A percentile compares a stretch with the other conserved stretches of the same genome.
Conservation (phyloP, 2,888 invertebrate species). For the Lamellibrachia columna region DNA sequence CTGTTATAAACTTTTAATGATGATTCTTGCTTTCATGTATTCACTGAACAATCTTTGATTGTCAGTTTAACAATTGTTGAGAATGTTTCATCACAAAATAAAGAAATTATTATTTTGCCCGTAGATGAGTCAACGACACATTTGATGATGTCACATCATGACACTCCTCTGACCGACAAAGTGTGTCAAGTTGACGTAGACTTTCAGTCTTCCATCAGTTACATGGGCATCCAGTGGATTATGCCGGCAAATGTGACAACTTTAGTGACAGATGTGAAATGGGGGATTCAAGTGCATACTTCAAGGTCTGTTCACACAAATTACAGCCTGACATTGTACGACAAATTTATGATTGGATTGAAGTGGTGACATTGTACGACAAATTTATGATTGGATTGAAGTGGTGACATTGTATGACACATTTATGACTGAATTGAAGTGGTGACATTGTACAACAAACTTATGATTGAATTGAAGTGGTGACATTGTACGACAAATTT, state of each 20-base stretch:
- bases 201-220: conserved; percentile 1
- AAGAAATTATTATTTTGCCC: not conserved
- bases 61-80: not conserved
- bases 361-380: too few relatives aligned
- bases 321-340: not conserved
- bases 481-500: too few relatives aligned
- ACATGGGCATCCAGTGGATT: not conserved
- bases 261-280: not conserved
- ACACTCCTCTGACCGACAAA: conserved; percentile 3
- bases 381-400: too few relatives aligned
- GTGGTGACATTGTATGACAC: too few relatives aligned
- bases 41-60: too few relatives aligned
- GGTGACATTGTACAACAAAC: too few relatives aligned
- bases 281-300: not conserved
- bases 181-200: not conserved
- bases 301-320: not conserved
- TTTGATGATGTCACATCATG: not conserved
- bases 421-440: too few relatives aligned
- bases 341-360: too few relatives aligned
- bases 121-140: not conserved
- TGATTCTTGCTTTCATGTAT: too few relatives aligned
- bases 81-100: not conserved
- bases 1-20: too few relatives aligned
- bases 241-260: not conserved
- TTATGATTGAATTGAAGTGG: too few relatives aligned